Evolutionary conservation across 2,797 vertebrate genomes (phyloP).

Genomic region (Aplochiton taeniatus): DNA sequence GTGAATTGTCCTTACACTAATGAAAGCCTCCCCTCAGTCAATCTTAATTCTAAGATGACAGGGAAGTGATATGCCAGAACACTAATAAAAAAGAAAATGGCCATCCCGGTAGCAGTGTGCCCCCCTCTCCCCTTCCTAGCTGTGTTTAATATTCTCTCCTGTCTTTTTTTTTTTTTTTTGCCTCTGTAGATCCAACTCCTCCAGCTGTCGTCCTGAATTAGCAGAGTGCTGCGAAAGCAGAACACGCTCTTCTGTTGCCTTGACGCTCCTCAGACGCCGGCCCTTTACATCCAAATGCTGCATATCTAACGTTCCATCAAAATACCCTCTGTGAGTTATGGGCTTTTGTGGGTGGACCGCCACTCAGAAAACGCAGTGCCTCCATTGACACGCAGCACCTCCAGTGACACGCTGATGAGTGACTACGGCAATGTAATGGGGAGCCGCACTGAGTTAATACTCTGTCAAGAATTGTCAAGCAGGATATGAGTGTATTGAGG

Average conservation of each 20-base stretch:
- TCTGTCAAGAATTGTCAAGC: constrained; percentile 59
- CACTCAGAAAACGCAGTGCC: constrained; percentile 58
- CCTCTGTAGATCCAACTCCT: constrained; percentile 57
- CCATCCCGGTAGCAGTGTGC: constrained; percentile 26
- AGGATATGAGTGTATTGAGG: constrained; percentile 88
- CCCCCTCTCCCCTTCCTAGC: neutral
- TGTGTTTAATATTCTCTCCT: constrained; percentile 41
- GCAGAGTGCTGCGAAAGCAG: constrained; percentile 63
- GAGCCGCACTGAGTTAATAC: constrained; percentile 57
- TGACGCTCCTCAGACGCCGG: constrained; percentile 24
- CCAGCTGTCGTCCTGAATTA: constrained; percentile 63
- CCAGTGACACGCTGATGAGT: constrained; percentile 47
- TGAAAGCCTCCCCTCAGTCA: constrained; percentile 16
- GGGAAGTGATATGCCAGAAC: constrained; percentile 32
- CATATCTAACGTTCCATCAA: constrained; percentile 48
- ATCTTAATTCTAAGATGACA: constrained; percentile 27
- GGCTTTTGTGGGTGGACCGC: constrained; percentile 55
- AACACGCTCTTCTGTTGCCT: constrained; percentile 45
- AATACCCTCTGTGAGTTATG: constrained; percentile 64
- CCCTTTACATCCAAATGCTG: constrained; percentile 57
- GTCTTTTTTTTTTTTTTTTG: constrained; percentile 50
- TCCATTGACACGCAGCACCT: constrained; percentile 24
- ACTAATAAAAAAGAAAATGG: constrained; percentile 2
- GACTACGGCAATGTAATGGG: constrained; percentile 73
- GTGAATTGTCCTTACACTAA: constrained; percentile 19